A percentile compares a stretch with the other conserved stretches of the same genome.
Evolutionary conservation across 1,140 invertebrate genomes (phyloP).

Genomic region (Drosophila ercepeae): DNA sequence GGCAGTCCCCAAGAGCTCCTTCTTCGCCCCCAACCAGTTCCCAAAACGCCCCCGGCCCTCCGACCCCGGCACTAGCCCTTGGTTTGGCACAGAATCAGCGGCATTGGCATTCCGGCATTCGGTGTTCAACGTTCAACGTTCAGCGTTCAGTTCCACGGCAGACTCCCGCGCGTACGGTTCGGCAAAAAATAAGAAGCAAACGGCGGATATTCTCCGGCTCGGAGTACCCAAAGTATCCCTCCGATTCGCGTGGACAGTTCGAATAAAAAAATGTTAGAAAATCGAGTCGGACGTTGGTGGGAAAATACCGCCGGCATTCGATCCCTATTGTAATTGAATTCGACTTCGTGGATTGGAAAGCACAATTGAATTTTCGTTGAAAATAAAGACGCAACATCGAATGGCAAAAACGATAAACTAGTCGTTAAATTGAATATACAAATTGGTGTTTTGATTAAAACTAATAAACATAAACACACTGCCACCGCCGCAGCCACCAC

Average conservation of each 20-base stretch:
- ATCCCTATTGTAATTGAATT: slow-evolving; percentile 60
- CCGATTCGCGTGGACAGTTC: slow-evolving; percentile 9
- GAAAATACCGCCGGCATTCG: slow-evolving; percentile 65
- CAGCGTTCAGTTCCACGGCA: slow-evolving; percentile 64
- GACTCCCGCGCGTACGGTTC: slow-evolving; percentile 79
- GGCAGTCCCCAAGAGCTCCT: neutral
- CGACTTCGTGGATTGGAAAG: slow-evolving; percentile 34
- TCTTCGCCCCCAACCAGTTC: neutral
- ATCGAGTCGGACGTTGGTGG: slow-evolving; percentile 21
- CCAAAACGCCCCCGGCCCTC: neutral
- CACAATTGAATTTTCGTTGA: slow-evolving; percentile 40
- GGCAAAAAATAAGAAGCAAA: slow-evolving; percentile 28
- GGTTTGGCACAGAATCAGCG: slow-evolving; percentile 23
- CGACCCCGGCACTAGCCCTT: slow-evolving; percentile 10
- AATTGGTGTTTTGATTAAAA: slow-evolving; percentile 54
- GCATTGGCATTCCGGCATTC: slow-evolving; percentile 13
- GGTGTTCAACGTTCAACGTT: slow-evolving; percentile 17
- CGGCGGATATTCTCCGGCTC: neutral
- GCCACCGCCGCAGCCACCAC: neutral
- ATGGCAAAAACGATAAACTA: slow-evolving; percentile 42
- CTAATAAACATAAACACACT: slow-evolving; percentile 48
- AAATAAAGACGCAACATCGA: slow-evolving; percentile 23
- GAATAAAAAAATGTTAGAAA: slow-evolving; percentile 40
- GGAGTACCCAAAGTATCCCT: slow-evolving; percentile 5
- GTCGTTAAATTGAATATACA: slow-evolving; percentile 50